These are phyloP conservation scores for Lanius collurio DNA, from an alignment of 2,113 vertebrate species.

Conservation along the genomic window DNA sequence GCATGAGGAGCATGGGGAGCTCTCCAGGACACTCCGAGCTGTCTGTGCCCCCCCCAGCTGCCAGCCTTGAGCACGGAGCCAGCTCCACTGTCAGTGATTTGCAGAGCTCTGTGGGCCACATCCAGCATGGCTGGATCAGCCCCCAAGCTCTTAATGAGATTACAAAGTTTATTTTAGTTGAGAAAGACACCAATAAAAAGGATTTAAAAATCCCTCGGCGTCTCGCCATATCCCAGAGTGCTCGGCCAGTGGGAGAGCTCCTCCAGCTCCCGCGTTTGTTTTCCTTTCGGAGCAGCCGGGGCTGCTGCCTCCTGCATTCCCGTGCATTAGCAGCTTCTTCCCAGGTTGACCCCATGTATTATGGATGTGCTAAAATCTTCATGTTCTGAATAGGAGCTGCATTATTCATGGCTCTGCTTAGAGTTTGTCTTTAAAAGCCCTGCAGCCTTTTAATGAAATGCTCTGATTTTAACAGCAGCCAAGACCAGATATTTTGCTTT, in stretches of 20 bases:
- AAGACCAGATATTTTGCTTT: slow-evolving; percentile 43
- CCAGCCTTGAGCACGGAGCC: neutral
- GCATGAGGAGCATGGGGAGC: neutral
- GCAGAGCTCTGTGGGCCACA: neutral
- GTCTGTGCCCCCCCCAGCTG: neutral
- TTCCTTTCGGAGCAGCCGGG: neutral
- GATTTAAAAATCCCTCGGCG: slow-evolving; percentile 1
- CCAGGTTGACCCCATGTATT: slow-evolving; percentile 56
- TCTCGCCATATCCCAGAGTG: neutral
- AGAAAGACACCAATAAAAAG: slow-evolving; percentile 40
- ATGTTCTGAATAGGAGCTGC: slow-evolving; percentile 50
- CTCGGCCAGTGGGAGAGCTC: neutral
- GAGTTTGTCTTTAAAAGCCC: slow-evolving; percentile 60
- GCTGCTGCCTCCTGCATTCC: slow-evolving; percentile 10
- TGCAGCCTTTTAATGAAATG: slow-evolving; percentile 61
- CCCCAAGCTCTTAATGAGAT: slow-evolving; percentile 27
- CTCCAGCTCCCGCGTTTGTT: neutral
- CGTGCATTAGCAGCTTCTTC: slow-evolving; percentile 37
- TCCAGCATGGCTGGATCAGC: neutral
- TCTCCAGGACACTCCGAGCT: neutral
- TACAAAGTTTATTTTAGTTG: slow-evolving; percentile 49
- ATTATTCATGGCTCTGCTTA: slow-evolving; percentile 62
- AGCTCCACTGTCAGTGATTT: neutral
- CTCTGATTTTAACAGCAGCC: slow-evolving; percentile 18
- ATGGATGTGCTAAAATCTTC: slow-evolving; percentile 55